Evolutionary conservation across 1,140 invertebrate species (phyloP), one percentile per base, ranked within the genome.

Genomic region (Apis mellifera): DNA sequence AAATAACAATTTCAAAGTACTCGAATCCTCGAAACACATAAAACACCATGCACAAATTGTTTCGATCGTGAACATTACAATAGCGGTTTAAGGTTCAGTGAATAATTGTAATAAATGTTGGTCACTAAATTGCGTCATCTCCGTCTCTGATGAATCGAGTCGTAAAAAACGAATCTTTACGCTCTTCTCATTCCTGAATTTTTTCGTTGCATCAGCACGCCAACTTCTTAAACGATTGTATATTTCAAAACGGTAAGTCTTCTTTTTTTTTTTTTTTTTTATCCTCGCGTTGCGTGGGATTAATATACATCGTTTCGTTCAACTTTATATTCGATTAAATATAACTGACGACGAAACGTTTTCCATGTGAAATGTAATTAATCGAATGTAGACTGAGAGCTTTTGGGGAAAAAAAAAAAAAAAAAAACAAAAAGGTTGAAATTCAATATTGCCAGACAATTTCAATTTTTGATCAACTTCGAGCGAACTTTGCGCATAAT

Each of bases 31-130:
- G 11, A n/a, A 9, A 59, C 32, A 59, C 32, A 42, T 42, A 3
- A 42, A 19, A 72, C 70, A 72, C 54, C 21, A 23, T 55, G 52
- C 23, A 71, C 17, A 78, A 4, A 48, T 3, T 17, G 23, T 19
- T 32, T 2, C 52, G 52, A 21, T 68, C 54, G 48, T 59, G 68
- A 69, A 26, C 52, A 42, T 19, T 54, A 65, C 23, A 76, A 60
- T 52, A 73, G 19, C 88, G 84, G 90, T 90, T 90, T 90, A 90
- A 90, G 88, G 89, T 91, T 90, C 90, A 87, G 74, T 83, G 88
- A 91, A 90, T 91, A 90, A 90, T 90, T 81, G 87, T 83, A 87
- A 87, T 89, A 89, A 81, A 81, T 66, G 50, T 62, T 65, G 55
- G 52, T 66, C 48, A 75, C 54, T 48, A 17, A 62, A 23, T 85